A percentile compares a stretch with the other conserved stretches of the same genome.
Evolutionary conservation across 2,888 invertebrate species (phyloP).

Genomic region (Synanthedon vespiformis): DNA sequence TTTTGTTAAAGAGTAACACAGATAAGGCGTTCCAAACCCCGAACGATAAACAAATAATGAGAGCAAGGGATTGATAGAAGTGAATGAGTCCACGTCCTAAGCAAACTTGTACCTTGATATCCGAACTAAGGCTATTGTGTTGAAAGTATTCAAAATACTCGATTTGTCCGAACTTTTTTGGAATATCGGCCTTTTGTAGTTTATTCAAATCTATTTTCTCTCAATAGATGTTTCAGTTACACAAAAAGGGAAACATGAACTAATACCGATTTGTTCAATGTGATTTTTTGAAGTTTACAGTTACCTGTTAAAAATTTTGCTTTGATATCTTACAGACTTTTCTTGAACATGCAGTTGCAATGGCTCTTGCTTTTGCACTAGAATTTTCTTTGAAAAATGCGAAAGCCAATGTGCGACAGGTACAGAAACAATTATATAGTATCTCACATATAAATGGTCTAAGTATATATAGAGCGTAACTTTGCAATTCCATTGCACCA

Average conservation of each 20-base stretch:
- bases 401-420: too few relatives aligned
- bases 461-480: too few relatives aligned
- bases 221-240: not conserved
- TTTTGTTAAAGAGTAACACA: slow-evolving; percentile 13
- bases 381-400: too few relatives aligned
- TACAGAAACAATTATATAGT: too few relatives aligned
- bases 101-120: slow-evolving; percentile 45
- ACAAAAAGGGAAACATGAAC: not conserved
- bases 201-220: slow-evolving; percentile 15
- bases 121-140: slow-evolving; percentile 37
- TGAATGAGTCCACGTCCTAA: slow-evolving; percentile 55
- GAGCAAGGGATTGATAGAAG: slow-evolving; percentile 51
- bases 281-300: too few relatives aligned
- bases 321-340: too few relatives aligned
- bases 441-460: too few relatives aligned
- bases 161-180: slow-evolving; percentile 20
- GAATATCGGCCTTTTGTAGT: slow-evolving; percentile 37
- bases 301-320: too few relatives aligned
- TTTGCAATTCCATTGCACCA: too few relatives aligned
- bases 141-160: slow-evolving; percentile 29
- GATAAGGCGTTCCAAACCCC: slow-evolving; percentile 30
- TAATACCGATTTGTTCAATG: not conserved
- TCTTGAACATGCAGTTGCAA: too few relatives aligned
- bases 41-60: slow-evolving; percentile 50
- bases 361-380: too few relatives aligned